Conservation (phyloP, 2,888 invertebrate species). For the Hylaea fasciaria region DNA sequence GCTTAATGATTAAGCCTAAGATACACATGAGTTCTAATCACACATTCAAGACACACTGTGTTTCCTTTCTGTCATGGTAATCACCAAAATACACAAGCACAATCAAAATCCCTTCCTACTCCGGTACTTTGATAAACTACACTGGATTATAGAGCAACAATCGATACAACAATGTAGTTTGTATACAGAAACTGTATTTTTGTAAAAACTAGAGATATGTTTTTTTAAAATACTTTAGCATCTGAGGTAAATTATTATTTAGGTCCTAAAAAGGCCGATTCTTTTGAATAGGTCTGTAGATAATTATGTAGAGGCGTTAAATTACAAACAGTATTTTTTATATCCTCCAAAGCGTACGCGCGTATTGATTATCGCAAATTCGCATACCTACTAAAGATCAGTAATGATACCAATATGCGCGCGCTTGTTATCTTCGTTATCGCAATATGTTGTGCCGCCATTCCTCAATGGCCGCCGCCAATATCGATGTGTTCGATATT, state of each 20-base stretch:
- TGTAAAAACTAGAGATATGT: too few relatives aligned
- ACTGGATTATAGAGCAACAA: too few relatives aligned
- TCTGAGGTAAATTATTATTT: too few relatives aligned
- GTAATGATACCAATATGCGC: not conserved
- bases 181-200: too few relatives aligned
- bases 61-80: slow-evolving; percentile 19
- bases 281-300: too few relatives aligned
- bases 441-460: slow-evolving; percentile 9
- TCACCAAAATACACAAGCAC: slow-evolving; percentile 1
- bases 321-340: too few relatives aligned
- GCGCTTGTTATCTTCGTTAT: slow-evolving; percentile 10
- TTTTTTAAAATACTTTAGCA: too few relatives aligned
- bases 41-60: not conserved
- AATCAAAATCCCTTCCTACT: not conserved
- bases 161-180: too few relatives aligned
- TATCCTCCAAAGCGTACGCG: not conserved
- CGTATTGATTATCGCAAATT: slow-evolving; percentile 13
- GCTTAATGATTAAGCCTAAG: slow-evolving; percentile 10
- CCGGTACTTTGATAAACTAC: too few relatives aligned
- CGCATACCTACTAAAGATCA: slow-evolving; percentile 10
- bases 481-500: not conserved
- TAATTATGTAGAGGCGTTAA: too few relatives aligned
- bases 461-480: not conserved
- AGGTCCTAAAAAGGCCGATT: too few relatives aligned
- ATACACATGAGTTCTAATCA: slow-evolving; percentile 3